Conservation (phyloP, 2,888 invertebrate genomes). For the Idaea dimidiata region DNA sequence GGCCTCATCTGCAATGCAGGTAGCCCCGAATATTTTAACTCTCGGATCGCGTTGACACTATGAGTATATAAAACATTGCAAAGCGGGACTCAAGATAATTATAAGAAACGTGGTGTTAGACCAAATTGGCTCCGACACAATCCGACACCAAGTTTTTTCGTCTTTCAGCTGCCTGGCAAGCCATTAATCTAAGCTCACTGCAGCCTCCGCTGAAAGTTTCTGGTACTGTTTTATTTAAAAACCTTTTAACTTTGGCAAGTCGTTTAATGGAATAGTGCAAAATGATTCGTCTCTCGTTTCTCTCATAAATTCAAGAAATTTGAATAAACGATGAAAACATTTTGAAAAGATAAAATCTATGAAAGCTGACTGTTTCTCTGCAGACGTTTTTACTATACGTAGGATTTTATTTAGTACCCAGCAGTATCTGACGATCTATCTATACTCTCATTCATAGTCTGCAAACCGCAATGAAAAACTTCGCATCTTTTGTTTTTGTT, state of each 20-base stretch:
- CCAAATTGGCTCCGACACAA: slow-evolving; percentile 34
- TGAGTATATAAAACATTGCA: slow-evolving; percentile 43
- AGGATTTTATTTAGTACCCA: neutral
- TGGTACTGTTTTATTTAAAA: slow-evolving; percentile 14
- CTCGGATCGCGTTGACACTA: slow-evolving; percentile 29
- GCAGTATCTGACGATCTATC: neutral
- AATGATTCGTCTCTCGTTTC: slow-evolving; percentile 11
- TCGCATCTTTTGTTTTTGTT: neutral
- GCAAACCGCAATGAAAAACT: neutral
- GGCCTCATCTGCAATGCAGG: slow-evolving; percentile 28
- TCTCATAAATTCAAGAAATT: neutral
- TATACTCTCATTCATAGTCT: neutral
- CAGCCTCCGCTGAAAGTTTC: slow-evolving; percentile 32
- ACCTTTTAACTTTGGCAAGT: slow-evolving; percentile 8
- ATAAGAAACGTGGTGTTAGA: slow-evolving; percentile 45
- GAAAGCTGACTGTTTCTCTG: slow-evolving; percentile 20
- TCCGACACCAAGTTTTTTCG: slow-evolving; percentile 20
- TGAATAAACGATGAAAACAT: slow-evolving; percentile 8
- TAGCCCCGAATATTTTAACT: slow-evolving; percentile 31
- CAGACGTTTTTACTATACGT: neutral
- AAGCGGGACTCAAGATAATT: slow-evolving; percentile 40
- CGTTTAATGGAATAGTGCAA: slow-evolving; percentile 6
- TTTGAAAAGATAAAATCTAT: slow-evolving; percentile 31
- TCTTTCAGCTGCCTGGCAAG: slow-evolving; percentile 32
- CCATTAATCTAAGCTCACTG: slow-evolving; percentile 41